Percentiles rank a stretch among this genome's conserved stretches.
These are phyloP conservation scores for Ruditapes philippinarum DNA, from an alignment of 1,140 invertebrate species.

Conservation along the genomic window DNA sequence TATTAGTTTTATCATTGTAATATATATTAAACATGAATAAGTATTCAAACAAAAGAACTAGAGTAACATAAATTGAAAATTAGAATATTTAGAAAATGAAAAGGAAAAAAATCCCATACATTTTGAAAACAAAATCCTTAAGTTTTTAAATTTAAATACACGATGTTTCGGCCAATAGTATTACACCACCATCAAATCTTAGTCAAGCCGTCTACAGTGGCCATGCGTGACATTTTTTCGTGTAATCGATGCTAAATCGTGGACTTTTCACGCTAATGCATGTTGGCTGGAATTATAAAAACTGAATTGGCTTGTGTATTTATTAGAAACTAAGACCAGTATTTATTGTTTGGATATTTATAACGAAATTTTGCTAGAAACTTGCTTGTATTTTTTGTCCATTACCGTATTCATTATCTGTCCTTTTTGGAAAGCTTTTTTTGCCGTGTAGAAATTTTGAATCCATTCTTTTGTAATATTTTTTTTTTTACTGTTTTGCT, in stretches of 20 bases:
- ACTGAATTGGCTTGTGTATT: conserved; percentile 56
- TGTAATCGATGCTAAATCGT: conserved; percentile 59
- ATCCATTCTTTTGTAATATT: conserved; percentile 27
- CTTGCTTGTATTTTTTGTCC: conserved; percentile 62
- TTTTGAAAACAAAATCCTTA: no score
- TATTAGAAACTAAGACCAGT: conserved; percentile 56
- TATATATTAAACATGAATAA: no score
- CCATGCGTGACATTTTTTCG: conserved; percentile 52
- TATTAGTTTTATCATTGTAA: no score
- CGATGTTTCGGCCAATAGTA: no score
- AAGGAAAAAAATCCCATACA: no score
- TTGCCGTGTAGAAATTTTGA: conserved; percentile 57
- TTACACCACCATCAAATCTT: conserved; percentile 32
- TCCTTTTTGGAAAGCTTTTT: conserved; percentile 52
- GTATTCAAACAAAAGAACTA: no score
- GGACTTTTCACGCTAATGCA: conserved; percentile 59
- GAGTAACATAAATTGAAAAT: no score
- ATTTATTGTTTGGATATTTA: conserved; percentile 63
- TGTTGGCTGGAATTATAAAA: conserved; percentile 60
- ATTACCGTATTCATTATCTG: conserved; percentile 19
- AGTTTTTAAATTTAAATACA: no score
- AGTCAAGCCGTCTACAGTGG: conserved; percentile 42
- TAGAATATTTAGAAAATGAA: no score
- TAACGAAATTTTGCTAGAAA: conserved; percentile 64
- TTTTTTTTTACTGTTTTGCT: conserved; percentile 21